phyloP scores from a whole-genome alignment of 1,140 invertebrate genomes.

The Cecropterus lyciades region DNA sequence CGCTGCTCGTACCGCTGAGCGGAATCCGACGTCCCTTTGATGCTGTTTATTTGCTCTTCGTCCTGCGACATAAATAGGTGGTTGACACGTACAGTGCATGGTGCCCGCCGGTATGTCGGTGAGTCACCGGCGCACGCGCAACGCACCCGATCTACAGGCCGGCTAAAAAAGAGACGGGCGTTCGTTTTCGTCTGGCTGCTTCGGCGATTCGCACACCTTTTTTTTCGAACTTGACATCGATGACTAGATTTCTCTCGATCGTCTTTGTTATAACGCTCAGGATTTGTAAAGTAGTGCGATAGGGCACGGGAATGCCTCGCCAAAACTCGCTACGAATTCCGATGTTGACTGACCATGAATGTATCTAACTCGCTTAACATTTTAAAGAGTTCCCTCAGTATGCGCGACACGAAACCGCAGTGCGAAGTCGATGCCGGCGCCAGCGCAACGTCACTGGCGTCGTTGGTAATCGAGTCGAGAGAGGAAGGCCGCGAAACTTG shows the following conservation, averaged over 20 bases:
- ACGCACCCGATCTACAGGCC: conserved; percentile 54
- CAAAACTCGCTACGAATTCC: conserved; percentile 6
- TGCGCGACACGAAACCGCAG: conserved; percentile 56
- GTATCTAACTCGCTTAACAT: conserved; percentile 13
- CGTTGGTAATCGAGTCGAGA: conserved; percentile 76
- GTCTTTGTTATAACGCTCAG: conserved; percentile 11
- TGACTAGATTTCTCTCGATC: conserved; percentile 39
- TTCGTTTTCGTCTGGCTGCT: conserved; percentile 53
- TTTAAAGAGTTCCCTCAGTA: conserved; percentile 45
- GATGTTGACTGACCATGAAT: conserved; percentile 12
- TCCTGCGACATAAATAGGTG: conserved; percentile 83
- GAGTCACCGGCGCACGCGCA: conserved; percentile 60
- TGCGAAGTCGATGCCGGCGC: conserved; percentile 64
- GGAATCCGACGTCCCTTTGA: conserved; percentile 79
- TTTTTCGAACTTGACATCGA: conserved; percentile 39
- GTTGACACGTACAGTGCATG: conserved; percentile 78
- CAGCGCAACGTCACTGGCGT: conserved; percentile 70
- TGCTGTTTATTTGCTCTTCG: conserved; percentile 82
- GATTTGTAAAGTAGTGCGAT: conserved; percentile 6
- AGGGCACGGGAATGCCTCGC: neutral
- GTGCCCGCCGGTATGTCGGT: conserved; percentile 68
- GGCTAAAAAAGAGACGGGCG: conserved; percentile 58
- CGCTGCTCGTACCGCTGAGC: conserved; percentile 49
- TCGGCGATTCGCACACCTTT: conserved; percentile 36
- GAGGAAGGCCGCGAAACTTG: conserved; percentile 77